Evolutionary conservation across 2,797 vertebrate genomes (phyloP), one percentile per base, ranked within the genome.

Genomic region (Heterohyrax brucei): DNA sequence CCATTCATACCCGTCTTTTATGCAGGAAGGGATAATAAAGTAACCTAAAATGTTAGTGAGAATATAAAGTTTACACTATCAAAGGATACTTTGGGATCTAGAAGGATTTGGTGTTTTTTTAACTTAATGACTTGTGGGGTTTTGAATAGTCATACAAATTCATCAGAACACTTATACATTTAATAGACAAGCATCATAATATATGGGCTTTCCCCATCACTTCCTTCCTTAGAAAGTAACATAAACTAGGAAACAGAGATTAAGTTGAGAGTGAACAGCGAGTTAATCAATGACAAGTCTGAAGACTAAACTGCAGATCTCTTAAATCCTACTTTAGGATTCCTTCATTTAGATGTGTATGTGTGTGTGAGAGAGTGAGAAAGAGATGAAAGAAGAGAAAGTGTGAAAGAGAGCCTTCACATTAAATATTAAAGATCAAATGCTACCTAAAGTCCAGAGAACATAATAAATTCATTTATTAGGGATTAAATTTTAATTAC

Each of bases 91-190:
- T 61, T 62, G 90, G 26, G 9, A 61, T 19, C 59, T 13, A 84
- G 75, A 93, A 94, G 28, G 88, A 78, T 62, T 89, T 92, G 44
- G 10, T 75, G 10, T 62, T 81, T 91, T 91, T 96, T 73, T n/a
- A 93, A 56, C n/a, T 85, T 84, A 72, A 44, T 80, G 70, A 72
- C 56, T 53, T 10, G 13, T 93, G 24, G 80, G 10, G 30, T 85
- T 95, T 87, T 88, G 16, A 85, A 86, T 39, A 87, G 4, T 80
- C 33, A 78, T 56, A 81, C 22, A 91, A 73, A 59, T 89, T 89
- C 13, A 10, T 96, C 50, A 78, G 19, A 84, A 80, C 33, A 91
- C n/a, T 79, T 44, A 76, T 22, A 79, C 39, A 85, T 82, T 87
- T 93, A 87, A 87, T 62, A 89, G 10, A 94, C 7, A 16, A 33